These are phyloP conservation scores for Eurystomus gularis DNA, from an alignment of 2,113 vertebrate genomes.

Conservation along the genomic window DNA sequence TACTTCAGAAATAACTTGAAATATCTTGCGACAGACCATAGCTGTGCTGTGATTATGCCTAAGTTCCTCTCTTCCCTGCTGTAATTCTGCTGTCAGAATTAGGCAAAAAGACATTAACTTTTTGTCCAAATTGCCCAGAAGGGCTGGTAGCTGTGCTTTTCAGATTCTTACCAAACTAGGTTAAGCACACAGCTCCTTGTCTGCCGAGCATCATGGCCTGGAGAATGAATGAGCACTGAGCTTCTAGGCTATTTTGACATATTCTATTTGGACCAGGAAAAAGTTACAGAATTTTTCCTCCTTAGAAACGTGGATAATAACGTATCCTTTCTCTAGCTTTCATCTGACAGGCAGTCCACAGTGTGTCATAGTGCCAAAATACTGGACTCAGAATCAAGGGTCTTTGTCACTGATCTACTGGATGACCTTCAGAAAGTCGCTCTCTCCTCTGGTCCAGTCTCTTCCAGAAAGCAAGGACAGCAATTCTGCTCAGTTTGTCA, in stretches of 20 bases:
- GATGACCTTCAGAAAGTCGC: neutral
- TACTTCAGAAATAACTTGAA: neutral
- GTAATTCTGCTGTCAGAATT: neutral
- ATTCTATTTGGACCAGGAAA: neutral
- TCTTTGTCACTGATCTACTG: neutral
- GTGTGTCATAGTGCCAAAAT: neutral
- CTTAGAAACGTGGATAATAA: neutral
- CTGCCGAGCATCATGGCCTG: neutral
- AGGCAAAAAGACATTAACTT: neutral
- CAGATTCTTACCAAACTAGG: neutral
- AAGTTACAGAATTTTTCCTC: neutral
- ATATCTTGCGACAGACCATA: neutral
- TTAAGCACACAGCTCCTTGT: neutral
- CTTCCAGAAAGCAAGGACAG: neutral
- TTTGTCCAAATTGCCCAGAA: neutral
- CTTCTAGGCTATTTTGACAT: neutral
- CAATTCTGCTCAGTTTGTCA: neutral
- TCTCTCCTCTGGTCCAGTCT: neutral
- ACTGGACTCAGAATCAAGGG: neutral
- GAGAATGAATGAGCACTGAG: neutral
- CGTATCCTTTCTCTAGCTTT: neutral
- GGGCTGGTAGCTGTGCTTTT: neutral
- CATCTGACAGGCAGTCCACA: neutral
- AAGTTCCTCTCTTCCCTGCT: neutral
- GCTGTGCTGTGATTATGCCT: neutral